Evolutionary conservation across 2,113 vertebrate genomes (phyloP).

Genomic region (Dryoscopus gambensis): DNA sequence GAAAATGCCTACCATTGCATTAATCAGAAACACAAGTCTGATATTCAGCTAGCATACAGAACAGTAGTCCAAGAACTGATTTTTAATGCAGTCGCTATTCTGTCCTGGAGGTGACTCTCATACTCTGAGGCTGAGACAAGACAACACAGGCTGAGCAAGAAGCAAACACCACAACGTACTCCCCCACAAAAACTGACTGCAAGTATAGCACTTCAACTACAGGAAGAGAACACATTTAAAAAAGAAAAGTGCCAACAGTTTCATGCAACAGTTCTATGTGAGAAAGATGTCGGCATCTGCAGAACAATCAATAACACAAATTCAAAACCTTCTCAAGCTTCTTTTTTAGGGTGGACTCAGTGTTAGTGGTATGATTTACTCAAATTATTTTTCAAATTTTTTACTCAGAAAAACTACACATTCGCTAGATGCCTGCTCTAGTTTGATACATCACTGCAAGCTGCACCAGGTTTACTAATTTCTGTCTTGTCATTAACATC

Average conservation of each 20-base stretch:
- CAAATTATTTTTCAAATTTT: not conserved
- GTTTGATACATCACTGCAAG: not conserved
- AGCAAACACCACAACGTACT: not conserved
- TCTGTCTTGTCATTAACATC: not conserved
- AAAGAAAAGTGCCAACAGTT: not conserved
- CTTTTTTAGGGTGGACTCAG: not conserved
- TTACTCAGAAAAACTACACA: not conserved
- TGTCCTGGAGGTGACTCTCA: not conserved
- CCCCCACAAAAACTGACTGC: not conserved
- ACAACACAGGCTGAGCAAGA: not conserved
- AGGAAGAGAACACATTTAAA: not conserved
- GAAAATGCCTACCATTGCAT: not conserved
- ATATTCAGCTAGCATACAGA: not conserved
- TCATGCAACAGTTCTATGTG: not conserved
- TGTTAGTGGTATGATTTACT: not conserved
- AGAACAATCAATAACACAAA: not conserved
- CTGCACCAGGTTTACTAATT: not conserved
- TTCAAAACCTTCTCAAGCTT: not conserved
- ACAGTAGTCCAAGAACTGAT: not conserved
- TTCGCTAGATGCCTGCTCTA: not conserved
- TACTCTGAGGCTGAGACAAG: rapidly evolving
- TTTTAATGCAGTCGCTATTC: not conserved
- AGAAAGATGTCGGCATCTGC: not conserved
- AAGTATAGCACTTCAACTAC: not conserved
- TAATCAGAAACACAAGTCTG: not conserved